Conservation (phyloP, 2,888 invertebrate species). For the Plagodis dolabraria region DNA sequence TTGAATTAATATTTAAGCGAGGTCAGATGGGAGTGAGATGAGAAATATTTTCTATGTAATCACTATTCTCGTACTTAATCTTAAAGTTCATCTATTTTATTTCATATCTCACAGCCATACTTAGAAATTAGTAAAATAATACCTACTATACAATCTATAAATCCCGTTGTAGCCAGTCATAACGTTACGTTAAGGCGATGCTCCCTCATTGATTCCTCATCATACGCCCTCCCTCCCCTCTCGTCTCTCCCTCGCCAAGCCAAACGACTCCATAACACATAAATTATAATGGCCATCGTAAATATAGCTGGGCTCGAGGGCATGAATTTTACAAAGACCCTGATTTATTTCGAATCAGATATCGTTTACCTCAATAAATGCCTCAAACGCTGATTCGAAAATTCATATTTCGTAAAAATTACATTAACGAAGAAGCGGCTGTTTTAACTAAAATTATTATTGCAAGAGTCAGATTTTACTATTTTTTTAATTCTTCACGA, state of each 20-base stretch:
- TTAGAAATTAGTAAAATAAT: too few species aligned
- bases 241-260: not conserved
- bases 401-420: not conserved
- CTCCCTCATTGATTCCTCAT: constrained; percentile 14
- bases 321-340: constrained; percentile 20
- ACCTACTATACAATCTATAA: too few species aligned
- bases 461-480: too few species aligned
- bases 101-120: too few species aligned
- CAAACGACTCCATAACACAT: constrained; percentile 16
- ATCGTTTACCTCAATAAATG: not conserved
- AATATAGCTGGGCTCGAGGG: constrained; percentile 10
- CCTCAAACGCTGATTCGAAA: too few species aligned
- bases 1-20: too few species aligned
- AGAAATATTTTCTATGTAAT: too few species aligned
- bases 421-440: not conserved
- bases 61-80: too few species aligned
- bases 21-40: too few species aligned
- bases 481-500: too few species aligned
- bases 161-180: not conserved
- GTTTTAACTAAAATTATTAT: too few species aligned
- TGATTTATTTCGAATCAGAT: constrained; percentile 24
- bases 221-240: not conserved
- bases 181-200: not conserved
- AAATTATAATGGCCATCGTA: constrained; percentile 19
- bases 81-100: too few species aligned